Conservation (phyloP, 2,797 vertebrate genomes). For the Steatocranus sp. region DNA sequence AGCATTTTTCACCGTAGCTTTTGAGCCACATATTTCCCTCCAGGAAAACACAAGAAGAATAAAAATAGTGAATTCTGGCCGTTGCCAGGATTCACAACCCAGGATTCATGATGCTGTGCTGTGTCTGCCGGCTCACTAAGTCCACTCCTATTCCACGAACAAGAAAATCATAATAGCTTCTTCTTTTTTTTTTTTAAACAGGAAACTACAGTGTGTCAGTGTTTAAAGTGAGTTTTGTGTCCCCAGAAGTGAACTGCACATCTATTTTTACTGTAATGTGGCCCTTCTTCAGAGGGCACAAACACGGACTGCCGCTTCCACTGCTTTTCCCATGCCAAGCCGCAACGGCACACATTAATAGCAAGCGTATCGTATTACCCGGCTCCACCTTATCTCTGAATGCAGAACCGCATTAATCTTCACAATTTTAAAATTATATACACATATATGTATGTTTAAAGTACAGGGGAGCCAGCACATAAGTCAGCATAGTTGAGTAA, state of each 20-base stretch:
- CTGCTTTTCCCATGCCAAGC: constrained; percentile 21
- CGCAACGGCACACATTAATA: constrained; percentile 48
- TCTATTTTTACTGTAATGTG: neutral
- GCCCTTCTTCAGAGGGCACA: neutral
- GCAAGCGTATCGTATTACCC: constrained; percentile 52
- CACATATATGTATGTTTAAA: constrained; percentile 49
- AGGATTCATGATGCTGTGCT: neutral
- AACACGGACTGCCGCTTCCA: neutral
- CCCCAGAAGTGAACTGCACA: neutral
- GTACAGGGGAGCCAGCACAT: constrained; percentile 60
- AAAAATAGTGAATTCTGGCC: neutral
- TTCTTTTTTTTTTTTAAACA: neutral
- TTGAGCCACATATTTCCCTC: neutral
- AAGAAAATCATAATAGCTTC: neutral
- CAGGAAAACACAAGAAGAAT: neutral
- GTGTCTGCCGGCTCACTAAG: neutral
- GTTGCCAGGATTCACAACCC: neutral
- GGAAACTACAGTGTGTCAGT: neutral
- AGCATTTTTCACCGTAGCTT: neutral
- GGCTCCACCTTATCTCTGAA: constrained; percentile 59
- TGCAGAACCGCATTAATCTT: constrained; percentile 70
- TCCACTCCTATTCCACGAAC: neutral
- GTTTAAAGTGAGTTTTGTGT: neutral
- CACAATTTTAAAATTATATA: constrained; percentile 47
- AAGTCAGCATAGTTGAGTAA: constrained; percentile 72